Evolutionary conservation across 2,797 vertebrate genomes (phyloP).

Genomic region (Stomatorhinus walkeri): DNA sequence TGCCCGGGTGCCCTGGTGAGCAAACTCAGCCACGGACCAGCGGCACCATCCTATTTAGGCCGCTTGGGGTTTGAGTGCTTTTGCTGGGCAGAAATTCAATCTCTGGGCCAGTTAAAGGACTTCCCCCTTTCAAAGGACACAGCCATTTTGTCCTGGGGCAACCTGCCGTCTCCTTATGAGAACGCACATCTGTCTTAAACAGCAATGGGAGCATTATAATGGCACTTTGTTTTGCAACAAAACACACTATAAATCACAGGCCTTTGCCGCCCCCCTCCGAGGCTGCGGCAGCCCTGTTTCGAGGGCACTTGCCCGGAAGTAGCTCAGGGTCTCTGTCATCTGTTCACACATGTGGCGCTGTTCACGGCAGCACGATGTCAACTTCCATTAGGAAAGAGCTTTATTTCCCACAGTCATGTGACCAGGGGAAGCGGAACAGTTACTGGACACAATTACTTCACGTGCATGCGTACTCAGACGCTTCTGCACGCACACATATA

Average conservation of each 20-base stretch:
- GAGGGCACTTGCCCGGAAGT: constrained; percentile 21
- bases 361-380: constrained; percentile 11
- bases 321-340: constrained; percentile 16
- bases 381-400: constrained; percentile 20
- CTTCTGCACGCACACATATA: not conserved
- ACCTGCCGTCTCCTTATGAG: not conserved
- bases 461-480: not conserved
- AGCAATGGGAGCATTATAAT: constrained; percentile 14
- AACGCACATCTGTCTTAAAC: not conserved
- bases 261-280: not conserved
- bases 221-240: constrained; percentile 14
- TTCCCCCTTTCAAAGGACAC: not conserved
- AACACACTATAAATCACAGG: constrained; percentile 14
- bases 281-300: not conserved
- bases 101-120: not conserved
- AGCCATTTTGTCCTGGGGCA: not conserved
- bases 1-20: not conserved
- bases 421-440: not conserved
- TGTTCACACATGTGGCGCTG: constrained; percentile 11
- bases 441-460: not conserved
- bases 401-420: constrained; percentile 13
- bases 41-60: not conserved
- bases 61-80: not conserved
- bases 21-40: not conserved
- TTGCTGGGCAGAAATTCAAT: not conserved